These are phyloP conservation scores for Heliconius ismenius DNA, from an alignment of 2,888 invertebrate species.

Conservation along the genomic window DNA sequence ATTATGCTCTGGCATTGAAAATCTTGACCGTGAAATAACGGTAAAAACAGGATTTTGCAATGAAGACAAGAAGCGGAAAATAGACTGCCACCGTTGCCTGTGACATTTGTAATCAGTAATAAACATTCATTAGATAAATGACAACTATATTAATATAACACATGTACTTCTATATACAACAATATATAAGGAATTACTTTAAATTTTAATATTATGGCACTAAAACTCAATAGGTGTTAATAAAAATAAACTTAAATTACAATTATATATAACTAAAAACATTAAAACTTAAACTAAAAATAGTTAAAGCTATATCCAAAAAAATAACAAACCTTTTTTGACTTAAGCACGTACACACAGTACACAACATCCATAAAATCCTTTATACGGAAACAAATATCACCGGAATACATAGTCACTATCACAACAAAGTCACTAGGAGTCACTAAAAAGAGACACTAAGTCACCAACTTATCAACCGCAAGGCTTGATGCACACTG, in stretches of 20 bases:
- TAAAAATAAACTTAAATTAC: too few relatives aligned
- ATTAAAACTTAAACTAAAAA: neutral
- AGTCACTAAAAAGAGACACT: slow-evolving; percentile 19
- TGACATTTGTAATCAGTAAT: slow-evolving; percentile 30
- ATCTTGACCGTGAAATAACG: slow-evolving; percentile 34
- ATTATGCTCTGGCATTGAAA: slow-evolving; percentile 22
- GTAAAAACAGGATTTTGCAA: slow-evolving; percentile 43
- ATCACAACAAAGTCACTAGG: slow-evolving; percentile 29
- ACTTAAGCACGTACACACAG: slow-evolving; percentile 59
- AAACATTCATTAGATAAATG: neutral
- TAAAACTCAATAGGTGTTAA: too few relatives aligned
- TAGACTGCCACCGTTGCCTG: slow-evolving; percentile 4
- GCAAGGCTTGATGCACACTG: slow-evolving; percentile 52
- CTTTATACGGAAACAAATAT: slow-evolving; percentile 66
- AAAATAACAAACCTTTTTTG: slow-evolving; percentile 44
- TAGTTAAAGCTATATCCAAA: neutral
- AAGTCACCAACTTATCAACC: slow-evolving; percentile 29
- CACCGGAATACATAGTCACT: slow-evolving; percentile 63
- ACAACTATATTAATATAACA: neutral
- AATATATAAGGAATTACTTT: neutral
- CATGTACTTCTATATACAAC: neutral
- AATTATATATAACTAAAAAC: neutral
- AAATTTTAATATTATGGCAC: too few relatives aligned
- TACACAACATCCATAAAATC: slow-evolving; percentile 76
- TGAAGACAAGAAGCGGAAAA: slow-evolving; percentile 37